Evolutionary conservation across 2,113 vertebrate species (phyloP).

Genomic region (Tauraco erythrolophus): DNA sequence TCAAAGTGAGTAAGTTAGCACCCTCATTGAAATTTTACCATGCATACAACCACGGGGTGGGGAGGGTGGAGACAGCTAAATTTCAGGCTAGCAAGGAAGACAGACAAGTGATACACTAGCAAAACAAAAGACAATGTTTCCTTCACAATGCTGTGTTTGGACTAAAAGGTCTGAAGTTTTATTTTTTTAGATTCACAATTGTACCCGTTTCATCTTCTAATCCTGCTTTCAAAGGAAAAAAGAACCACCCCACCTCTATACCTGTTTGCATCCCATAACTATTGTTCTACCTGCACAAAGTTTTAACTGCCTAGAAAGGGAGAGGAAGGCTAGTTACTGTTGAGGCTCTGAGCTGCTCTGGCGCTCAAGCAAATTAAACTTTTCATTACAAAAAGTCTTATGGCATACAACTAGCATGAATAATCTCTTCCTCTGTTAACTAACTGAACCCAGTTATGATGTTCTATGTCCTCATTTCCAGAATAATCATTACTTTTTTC

Average conservation of each 20-base stretch:
- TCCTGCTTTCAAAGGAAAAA: conserved; percentile 50
- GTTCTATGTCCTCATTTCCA: neutral
- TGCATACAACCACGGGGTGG: neutral
- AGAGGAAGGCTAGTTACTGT: conserved; percentile 54
- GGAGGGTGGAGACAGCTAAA: neutral
- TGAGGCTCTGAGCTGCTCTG: conserved; percentile 46
- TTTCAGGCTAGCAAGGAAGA: neutral
- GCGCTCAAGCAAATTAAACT: conserved; percentile 5
- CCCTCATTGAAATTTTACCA: neutral
- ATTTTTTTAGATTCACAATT: neutral
- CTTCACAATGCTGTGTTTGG: neutral
- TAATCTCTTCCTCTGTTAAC: neutral
- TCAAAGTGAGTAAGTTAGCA: neutral
- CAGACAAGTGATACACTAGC: neutral
- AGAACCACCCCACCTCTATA: conserved; percentile 59
- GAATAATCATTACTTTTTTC: neutral
- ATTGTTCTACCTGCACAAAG: conserved; percentile 60
- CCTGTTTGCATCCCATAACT: conserved; percentile 50
- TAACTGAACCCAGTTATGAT: neutral
- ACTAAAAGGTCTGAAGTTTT: neutral
- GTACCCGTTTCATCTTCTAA: neutral
- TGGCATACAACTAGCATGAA: conserved; percentile 32
- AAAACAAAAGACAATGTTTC: neutral
- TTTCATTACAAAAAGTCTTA: neutral
- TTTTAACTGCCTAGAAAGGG: conserved; percentile 57